Evolutionary conservation across 2,797 vertebrate genomes (phyloP).

Genomic region (Danio choprae): DNA sequence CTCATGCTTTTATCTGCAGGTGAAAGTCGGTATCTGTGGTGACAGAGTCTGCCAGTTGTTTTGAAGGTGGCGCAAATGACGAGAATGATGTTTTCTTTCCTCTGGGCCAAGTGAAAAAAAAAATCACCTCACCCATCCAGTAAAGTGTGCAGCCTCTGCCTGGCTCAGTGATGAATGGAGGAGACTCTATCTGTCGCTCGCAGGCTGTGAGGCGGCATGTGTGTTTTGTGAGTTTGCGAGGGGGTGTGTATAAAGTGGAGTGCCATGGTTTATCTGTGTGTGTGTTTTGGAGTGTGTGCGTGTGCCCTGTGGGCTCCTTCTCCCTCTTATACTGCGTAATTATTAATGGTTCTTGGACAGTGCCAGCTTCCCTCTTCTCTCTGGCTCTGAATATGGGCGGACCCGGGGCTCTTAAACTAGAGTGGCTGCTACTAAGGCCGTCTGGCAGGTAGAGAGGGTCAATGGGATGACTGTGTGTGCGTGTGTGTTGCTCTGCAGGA

Average conservation of each 20-base stretch:
- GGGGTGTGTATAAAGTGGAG: constrained; percentile 12
- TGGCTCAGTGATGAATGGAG: constrained; percentile 34
- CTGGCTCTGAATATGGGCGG: constrained; percentile 36
- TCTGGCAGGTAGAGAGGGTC: constrained; percentile 35
- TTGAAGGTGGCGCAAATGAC: constrained; percentile 11
- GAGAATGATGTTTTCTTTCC: constrained; percentile 34
- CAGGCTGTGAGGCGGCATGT: constrained; percentile 18
- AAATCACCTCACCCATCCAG: constrained; percentile 15
- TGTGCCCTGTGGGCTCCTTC: constrained; percentile 23
- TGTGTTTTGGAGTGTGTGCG: constrained; percentile 33
- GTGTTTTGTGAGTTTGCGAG: constrained; percentile 23
- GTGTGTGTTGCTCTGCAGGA: constrained; percentile 32
- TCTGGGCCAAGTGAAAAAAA: constrained; percentile 10
- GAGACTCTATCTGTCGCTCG: constrained; percentile 43
- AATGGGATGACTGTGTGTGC: constrained; percentile 19
- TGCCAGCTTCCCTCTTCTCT: constrained; percentile 31
- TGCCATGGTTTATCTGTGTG: not conserved
- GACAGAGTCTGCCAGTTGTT: constrained; percentile 38
- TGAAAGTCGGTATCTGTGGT: constrained; percentile 19
- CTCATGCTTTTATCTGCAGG: constrained; percentile 34
- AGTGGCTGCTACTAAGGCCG: constrained; percentile 31
- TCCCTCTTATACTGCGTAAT: constrained; percentile 28
- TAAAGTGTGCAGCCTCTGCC: constrained; percentile 12
- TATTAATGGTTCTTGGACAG: constrained; percentile 49
- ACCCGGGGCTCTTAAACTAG: constrained; percentile 42